These are phyloP conservation scores for Tethya wilhelma DNA, from an alignment of 37 sponge, comb jelly and placozoan genomes.

Conservation along the genomic window DNA sequence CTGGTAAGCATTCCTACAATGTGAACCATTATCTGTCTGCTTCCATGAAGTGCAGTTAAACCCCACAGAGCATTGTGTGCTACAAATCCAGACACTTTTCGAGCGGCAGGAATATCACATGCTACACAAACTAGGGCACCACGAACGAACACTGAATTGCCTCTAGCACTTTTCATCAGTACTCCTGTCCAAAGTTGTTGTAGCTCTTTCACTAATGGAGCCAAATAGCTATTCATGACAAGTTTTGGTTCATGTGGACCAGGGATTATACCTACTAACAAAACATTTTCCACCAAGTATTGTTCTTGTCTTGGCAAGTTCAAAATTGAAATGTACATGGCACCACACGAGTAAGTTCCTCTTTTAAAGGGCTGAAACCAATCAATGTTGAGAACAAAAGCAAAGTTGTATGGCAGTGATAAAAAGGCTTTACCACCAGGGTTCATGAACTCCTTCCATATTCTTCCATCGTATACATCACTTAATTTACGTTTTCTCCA, in stretches of 20 bases:
- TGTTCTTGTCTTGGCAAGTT: slow-evolving; percentile 25
- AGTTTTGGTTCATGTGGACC: slow-evolving; percentile 32
- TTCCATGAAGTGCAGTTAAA: slow-evolving; percentile 14
- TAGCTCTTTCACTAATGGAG: slow-evolving; percentile 42
- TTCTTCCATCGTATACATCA: slow-evolving; percentile 44
- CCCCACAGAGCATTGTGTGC: slow-evolving; percentile 15
- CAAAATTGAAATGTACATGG: slow-evolving; percentile 20
- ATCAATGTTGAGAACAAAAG: slow-evolving; percentile 18
- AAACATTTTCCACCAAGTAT: slow-evolving; percentile 16
- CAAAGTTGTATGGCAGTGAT: slow-evolving; percentile 20
- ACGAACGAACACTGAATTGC: no score
- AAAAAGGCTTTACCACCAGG: slow-evolving; percentile 22
- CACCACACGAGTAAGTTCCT: slow-evolving; percentile 19
- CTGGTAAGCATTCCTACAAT: background rate
- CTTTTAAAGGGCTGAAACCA: slow-evolving; percentile 23
- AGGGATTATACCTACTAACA: slow-evolving; percentile 33
- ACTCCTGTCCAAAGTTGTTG: no score
- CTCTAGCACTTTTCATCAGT: no score
- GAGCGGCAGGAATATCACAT: slow-evolving; percentile 37
- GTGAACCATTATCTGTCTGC: background rate
- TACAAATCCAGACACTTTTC: slow-evolving; percentile 45
- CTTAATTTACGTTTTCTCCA: slow-evolving; percentile 21
- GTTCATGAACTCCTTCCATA: slow-evolving; percentile 40
- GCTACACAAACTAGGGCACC: no score
- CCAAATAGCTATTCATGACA: slow-evolving; percentile 16